phyloP scores from a whole-genome alignment of 2,888 invertebrate species.

The Heliconius hortense region DNA sequence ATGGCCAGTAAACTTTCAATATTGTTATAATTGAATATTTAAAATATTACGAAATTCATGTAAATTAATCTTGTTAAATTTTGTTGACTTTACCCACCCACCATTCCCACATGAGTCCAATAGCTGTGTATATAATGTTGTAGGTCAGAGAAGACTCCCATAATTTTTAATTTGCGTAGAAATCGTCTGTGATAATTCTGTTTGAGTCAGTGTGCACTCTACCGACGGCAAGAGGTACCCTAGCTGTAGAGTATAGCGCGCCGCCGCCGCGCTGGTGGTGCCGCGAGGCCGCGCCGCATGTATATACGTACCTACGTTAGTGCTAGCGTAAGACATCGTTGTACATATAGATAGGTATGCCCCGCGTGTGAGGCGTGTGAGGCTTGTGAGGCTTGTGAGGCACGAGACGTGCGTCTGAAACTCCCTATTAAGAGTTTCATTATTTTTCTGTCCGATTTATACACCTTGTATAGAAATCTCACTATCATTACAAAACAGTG shows the following conservation, averaged over 20 bases:
- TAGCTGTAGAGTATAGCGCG: background rate
- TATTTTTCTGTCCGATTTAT: too few relatives aligned
- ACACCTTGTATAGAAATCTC: too few relatives aligned
- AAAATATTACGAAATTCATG: background rate
- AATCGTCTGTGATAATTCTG: constrained; percentile 38
- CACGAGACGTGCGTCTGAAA: background rate
- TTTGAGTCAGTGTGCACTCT: constrained; percentile 29
- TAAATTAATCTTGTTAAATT: background rate
- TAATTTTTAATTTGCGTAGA: constrained; percentile 28
- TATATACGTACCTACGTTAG: constrained; percentile 46
- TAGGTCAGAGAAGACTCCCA: background rate
- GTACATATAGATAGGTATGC: constrained; percentile 23
- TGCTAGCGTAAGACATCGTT: constrained; percentile 25
- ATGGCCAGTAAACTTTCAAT: constrained; percentile 1
- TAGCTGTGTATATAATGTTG: background rate
- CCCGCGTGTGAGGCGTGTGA: background rate
- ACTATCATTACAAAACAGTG: too few relatives aligned
- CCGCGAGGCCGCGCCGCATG: constrained; percentile 36
- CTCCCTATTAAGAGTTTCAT: too few relatives aligned
- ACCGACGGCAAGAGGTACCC: constrained; percentile 22
- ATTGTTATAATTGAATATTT: background rate
- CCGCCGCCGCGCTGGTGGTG: too few relatives aligned
- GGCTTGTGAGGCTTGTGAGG: background rate
- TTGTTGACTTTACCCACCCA: background rate
- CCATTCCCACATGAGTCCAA: background rate